These are phyloP conservation scores for Nowickia ferox DNA, from an alignment of 2,888 invertebrate species.

Conservation along the genomic window DNA sequence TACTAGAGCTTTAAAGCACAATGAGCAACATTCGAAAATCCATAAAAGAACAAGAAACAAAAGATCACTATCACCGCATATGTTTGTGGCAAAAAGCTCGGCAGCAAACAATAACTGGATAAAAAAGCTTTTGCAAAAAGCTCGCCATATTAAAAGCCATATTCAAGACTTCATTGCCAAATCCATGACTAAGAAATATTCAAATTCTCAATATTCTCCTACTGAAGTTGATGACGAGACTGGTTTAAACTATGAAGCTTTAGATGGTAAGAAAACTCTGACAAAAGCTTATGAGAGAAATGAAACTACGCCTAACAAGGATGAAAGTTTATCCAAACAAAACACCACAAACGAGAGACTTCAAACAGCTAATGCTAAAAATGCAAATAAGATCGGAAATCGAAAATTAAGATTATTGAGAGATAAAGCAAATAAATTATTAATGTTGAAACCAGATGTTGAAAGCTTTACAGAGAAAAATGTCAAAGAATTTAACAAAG, in stretches of 20 bases:
- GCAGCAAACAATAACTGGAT: background rate
- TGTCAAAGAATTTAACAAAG: background rate
- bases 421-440: background rate
- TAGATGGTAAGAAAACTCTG: background rate
- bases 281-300: background rate
- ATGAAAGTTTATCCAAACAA: background rate
- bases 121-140: slow-evolving; percentile 19
- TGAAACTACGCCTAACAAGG: too few relatives aligned
- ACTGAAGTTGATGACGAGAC: background rate
- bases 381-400: background rate
- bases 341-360: background rate
- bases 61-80: background rate
- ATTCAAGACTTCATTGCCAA: background rate
- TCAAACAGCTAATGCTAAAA: background rate
- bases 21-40: background rate
- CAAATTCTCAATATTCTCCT: background rate
- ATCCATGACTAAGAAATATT: background rate
- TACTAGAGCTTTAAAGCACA: background rate
- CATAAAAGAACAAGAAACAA: background rate
- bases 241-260: background rate
- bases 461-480: background rate
- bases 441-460: background rate
- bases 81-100: background rate
- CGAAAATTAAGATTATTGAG: background rate
- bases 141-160: background rate